These are phyloP conservation scores for Aphelinus certus DNA, from an alignment of 1,140 invertebrate species.

Conservation along the genomic window DNA sequence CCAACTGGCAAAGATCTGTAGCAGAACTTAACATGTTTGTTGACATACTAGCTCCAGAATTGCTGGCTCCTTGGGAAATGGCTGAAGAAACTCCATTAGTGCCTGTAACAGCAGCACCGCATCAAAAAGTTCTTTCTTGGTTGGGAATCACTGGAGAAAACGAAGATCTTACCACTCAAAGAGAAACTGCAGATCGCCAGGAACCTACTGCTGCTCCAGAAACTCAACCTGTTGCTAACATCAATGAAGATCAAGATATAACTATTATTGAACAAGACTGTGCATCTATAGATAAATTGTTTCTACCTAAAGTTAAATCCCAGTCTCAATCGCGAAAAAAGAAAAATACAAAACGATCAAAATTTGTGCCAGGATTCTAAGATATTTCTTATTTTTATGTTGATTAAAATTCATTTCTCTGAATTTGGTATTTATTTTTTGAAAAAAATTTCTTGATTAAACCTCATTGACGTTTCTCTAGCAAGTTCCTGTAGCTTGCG, in stretches of 20 bases:
- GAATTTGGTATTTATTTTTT: constrained; percentile 13
- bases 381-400: neutral
- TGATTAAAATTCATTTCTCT: constrained; percentile 3
- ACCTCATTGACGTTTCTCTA: constrained; percentile 58
- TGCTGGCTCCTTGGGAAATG: constrained; percentile 58
- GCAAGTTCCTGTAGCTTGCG: constrained; percentile 89
- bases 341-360: constrained; percentile 30
- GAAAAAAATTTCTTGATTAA: constrained; percentile 4
- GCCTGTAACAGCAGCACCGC: constrained; percentile 43
- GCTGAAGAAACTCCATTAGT: constrained; percentile 45
- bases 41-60: constrained; percentile 58
- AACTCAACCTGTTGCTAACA: constrained; percentile 40
- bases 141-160: constrained; percentile 42
- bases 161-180: constrained; percentile 3
- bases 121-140: constrained; percentile 61
- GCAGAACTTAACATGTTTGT: constrained; percentile 52
- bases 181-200: constrained; percentile 34
- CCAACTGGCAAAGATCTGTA: constrained; percentile 55
- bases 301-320: constrained; percentile 45
- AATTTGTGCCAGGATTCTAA: constrained; percentile 36
- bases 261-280: constrained; percentile 33
- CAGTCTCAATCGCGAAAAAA: constrained; percentile 3
- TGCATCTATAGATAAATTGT: constrained; percentile 40
- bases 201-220: neutral
- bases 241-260: constrained; percentile 12